Evolutionary conservation across 2,113 vertebrate species (phyloP).

Genomic region (Tauraco erythrolophus): DNA sequence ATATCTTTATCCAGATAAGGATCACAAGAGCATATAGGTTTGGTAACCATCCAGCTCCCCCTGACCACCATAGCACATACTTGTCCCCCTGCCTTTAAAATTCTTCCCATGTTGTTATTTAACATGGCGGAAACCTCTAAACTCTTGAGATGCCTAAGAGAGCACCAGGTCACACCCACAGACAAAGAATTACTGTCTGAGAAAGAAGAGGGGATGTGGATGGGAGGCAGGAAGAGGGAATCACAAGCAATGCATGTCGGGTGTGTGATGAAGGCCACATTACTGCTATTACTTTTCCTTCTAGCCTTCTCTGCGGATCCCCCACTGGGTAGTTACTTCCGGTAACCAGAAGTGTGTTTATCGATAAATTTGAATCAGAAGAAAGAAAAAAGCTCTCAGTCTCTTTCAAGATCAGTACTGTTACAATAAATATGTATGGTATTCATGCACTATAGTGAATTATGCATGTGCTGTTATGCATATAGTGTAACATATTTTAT

Average conservation of each 20-base stretch:
- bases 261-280: neutral
- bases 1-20: neutral
- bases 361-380: neutral
- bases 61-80: neutral
- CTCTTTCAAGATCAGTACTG: neutral
- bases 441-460: neutral
- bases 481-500: neutral
- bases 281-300: neutral
- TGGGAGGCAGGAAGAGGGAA: neutral
- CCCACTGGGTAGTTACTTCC: neutral
- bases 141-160: neutral
- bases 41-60: neutral
- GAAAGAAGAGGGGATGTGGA: neutral
- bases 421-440: neutral
- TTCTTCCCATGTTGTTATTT: neutral
- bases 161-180: neutral
- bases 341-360: neutral
- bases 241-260: fast-evolving
- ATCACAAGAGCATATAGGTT: neutral
- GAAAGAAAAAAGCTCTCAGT: neutral
- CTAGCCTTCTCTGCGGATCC: neutral
- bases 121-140: neutral
- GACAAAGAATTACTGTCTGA: neutral
- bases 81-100: neutral
- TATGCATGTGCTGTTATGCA: neutral